These are phyloP conservation scores for Psilopsiagon aurifrons DNA, from an alignment of 2,113 vertebrate species.

Conservation along the genomic window DNA sequence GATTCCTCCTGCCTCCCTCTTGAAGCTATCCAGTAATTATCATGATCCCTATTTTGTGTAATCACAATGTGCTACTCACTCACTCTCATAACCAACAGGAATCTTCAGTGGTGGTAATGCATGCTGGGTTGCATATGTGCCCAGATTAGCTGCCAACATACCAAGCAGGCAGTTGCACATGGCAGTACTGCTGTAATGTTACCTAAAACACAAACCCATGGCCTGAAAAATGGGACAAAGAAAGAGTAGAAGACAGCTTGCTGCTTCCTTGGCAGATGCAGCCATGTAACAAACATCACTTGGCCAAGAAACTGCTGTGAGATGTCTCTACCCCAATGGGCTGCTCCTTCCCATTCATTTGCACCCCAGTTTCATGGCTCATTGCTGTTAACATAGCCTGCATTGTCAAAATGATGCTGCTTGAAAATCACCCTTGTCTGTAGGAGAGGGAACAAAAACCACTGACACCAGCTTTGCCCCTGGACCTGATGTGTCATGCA, in stretches of 20 bases:
- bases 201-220: not conserved
- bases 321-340: not conserved
- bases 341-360: not conserved
- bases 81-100: not conserved
- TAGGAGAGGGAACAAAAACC: not conserved
- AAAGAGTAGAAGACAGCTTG: not conserved
- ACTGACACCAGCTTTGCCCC: accelerated
- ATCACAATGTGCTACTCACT: not conserved
- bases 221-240: not conserved
- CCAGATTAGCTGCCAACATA: not conserved
- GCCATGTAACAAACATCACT: accelerated
- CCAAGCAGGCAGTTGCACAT: accelerated
- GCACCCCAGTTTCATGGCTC: not conserved
- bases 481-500: not conserved
- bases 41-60: not conserved
- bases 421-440: not conserved
- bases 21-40: conserved; percentile 23
- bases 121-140: accelerated
- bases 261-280: not conserved
- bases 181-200: not conserved
- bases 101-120: not conserved
- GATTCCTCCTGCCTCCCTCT: conserved; percentile 1
- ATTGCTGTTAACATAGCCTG: not conserved
- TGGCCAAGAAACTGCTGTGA: not conserved
- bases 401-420: not conserved